phyloP scores from a whole-genome alignment of 2,797 vertebrate genomes.

The Adelosebastes latens region DNA sequence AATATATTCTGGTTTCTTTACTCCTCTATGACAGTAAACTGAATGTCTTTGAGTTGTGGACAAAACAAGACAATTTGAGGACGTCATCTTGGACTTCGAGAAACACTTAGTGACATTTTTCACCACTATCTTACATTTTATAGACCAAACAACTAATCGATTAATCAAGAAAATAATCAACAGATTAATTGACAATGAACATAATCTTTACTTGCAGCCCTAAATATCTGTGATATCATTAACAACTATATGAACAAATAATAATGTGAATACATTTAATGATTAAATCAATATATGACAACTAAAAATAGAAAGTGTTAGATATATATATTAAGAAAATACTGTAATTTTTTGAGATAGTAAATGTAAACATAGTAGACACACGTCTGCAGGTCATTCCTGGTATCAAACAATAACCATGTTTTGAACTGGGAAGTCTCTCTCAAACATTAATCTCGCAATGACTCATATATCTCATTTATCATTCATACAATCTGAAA shows the following conservation, averaged over 20 bases:
- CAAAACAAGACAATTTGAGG: too few relatives aligned
- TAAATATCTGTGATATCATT: background rate
- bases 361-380: background rate
- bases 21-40: too few relatives aligned
- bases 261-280: background rate
- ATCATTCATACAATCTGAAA: constrained; percentile 50
- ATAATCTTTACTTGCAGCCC: too few relatives aligned
- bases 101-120: too few relatives aligned
- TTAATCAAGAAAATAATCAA: too few relatives aligned
- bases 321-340: background rate
- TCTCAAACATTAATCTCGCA: constrained; percentile 20
- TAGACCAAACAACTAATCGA: too few relatives aligned
- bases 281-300: background rate
- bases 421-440: background rate
- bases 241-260: background rate
- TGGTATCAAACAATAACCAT: background rate
- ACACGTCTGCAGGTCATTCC: background rate
- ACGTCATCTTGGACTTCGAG: too few relatives aligned
- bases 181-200: too few relatives aligned
- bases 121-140: too few relatives aligned
- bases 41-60: too few relatives aligned
- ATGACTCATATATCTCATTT: constrained; percentile 44
- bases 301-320: background rate
- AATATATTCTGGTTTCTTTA: too few relatives aligned
- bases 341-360: background rate